Base-by-base conservation (phyloP, 2,113 vertebrate genomes). In the Mohoua ochrocephala region DNA sequence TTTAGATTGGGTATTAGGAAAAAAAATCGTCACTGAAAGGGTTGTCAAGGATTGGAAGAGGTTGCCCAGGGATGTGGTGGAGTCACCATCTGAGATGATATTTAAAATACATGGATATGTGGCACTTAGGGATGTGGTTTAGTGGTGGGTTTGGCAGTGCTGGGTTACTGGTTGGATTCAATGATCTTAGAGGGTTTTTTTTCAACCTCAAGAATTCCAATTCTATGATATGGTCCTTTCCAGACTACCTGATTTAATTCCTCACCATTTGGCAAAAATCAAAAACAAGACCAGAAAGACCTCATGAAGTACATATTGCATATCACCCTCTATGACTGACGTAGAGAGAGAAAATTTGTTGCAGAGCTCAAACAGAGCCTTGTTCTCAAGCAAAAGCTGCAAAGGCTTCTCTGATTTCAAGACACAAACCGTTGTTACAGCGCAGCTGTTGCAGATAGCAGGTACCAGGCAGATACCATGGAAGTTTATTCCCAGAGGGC, bases 11-110 rank as follows among this genome's bases (percentile, higher is more conserved):
- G 22, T 41, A 35, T 41, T 42, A 41, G 21, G 10, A 45, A 61
- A 45, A 45, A n/a, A 39, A 30, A 7, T 12, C 12, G 4, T 45
- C 20, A 45, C 13, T 45, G n/a, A 44, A 82, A n/a, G 11, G 2
- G 7, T 41, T 41, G 9, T 27, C 17, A 27, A 19, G n/a, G 14
- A 31, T 27, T 61, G 70, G 41, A 54, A 61, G 41, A 31, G 17
- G 19, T 9, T 82, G 45, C 4, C 23, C 33, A 60, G 20, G 14
- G 13, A 60, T 47, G 41, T 47, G 41, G 6, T 26, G 10, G 20
- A 18, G 14, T 27, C n/a, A 47, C 13, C 70, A 68, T 22, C 28
- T 0, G 0, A 4, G 2, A 10, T 5, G 7, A 41, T 54, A 54
- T 47, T 61, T 61, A 76, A 60, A 33, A 54, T 39, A 23, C 11